phyloP scores from a whole-genome alignment of 2,888 invertebrate species.

The Machimus rusticus region DNA sequence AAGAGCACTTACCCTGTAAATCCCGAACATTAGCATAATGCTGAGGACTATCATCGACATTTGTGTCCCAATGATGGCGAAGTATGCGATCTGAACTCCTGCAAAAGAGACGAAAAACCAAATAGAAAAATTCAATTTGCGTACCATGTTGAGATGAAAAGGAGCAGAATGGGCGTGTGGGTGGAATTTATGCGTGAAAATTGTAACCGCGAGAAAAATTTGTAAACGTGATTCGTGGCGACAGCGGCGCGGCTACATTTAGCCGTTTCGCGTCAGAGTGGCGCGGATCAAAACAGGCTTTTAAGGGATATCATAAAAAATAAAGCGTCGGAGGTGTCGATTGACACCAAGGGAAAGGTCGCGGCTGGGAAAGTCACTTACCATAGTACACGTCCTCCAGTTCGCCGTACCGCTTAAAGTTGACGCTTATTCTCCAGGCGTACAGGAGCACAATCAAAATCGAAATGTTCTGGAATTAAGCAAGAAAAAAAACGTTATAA shows the following conservation, averaged over 20 bases:
- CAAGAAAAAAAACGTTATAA: conserved; percentile 48
- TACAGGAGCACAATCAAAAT: conserved; percentile 77
- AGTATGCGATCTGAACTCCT: conserved; percentile 84
- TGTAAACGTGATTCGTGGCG: background rate
- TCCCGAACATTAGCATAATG: conserved; percentile 75
- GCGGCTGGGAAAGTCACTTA: conserved; percentile 60
- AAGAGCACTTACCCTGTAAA: conserved; percentile 73
- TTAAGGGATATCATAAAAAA: background rate
- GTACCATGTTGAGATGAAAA: background rate
- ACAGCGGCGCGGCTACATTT: background rate
- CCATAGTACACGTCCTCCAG: conserved; percentile 81
- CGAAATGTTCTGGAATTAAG: conserved; percentile 76
- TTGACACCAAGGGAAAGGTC: background rate
- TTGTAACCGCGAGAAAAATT: background rate
- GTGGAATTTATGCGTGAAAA: background rate
- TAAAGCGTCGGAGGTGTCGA: background rate
- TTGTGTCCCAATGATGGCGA: conserved; percentile 81
- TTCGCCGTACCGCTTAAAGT: conserved; percentile 73
- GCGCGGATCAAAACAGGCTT: background rate
- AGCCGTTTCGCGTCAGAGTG: background rate
- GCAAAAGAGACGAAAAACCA: conserved; percentile 63
- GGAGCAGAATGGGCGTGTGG: background rate
- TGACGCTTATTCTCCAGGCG: conserved; percentile 78
- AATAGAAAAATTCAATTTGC: conserved; percentile 28
- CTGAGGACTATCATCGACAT: conserved; percentile 79